Evolutionary conservation across 2,113 vertebrate species (phyloP).

Genomic region (Cebidichthys violaceus): DNA sequence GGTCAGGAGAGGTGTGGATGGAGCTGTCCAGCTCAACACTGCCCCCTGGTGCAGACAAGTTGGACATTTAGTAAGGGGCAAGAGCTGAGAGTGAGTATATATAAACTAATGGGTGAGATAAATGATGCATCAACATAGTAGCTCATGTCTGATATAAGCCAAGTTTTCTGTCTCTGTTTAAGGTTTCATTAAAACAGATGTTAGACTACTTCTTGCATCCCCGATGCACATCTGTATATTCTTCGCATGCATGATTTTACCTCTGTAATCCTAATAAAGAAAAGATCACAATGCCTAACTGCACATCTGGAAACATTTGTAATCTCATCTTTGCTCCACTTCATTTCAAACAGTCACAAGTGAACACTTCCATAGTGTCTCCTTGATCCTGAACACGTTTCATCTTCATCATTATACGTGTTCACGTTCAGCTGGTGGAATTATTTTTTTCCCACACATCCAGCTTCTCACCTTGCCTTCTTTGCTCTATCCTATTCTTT

Average conservation of each 20-base stretch:
- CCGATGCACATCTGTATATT: constrained; percentile 4
- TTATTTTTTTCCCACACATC: not conserved
- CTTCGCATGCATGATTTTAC: not conserved
- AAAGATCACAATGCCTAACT: constrained; percentile 11
- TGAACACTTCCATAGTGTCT: not conserved
- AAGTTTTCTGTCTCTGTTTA: not conserved
- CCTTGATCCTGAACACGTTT: not conserved
- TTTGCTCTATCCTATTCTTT: constrained; percentile 40
- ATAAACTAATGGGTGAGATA: not conserved
- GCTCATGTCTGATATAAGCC: not conserved
- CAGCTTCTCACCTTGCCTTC: constrained; percentile 36
- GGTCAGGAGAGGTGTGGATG: constrained; percentile 11
- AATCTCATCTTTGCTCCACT: constrained; percentile 24
- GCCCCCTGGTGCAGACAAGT: constrained; percentile 73
- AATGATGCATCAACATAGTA: not conserved
- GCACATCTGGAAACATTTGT: constrained; percentile 40
- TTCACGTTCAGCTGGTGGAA: constrained; percentile 3
- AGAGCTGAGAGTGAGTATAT: constrained; percentile 13
- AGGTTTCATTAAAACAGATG: constrained; percentile 8
- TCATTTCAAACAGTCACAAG: not conserved
- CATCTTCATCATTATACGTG: not conserved
- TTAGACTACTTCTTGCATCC: not conserved
- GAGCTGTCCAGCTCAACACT: constrained; percentile 71
- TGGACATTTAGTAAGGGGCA: not conserved
- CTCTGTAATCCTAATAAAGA: constrained; percentile 7